A percentile compares a stretch with the other conserved stretches of the same genome.
Conservation (phyloP, 2,888 invertebrate species). For the Clostera curtula region DNA sequence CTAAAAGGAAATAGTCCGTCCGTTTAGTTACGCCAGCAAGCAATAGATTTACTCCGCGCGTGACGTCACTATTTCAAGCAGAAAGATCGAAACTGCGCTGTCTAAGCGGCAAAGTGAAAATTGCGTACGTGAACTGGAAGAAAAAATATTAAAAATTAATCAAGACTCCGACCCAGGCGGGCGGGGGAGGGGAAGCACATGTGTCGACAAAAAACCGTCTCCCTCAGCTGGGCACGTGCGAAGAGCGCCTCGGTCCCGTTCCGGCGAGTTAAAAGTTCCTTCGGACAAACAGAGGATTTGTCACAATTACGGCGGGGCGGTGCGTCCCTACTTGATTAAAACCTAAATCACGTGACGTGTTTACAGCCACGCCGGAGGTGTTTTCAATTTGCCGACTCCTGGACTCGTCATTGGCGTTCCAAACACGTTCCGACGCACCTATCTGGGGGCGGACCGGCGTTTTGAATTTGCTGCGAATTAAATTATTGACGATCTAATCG, state of each 20-base stretch:
- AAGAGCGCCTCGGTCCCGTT: constrained; percentile 63
- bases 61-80: constrained; percentile 28
- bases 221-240: constrained; percentile 67
- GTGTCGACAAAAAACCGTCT: constrained; percentile 71
- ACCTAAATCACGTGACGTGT: constrained; percentile 76
- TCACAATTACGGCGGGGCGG: constrained; percentile 72
- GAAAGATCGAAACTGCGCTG: constrained; percentile 32
- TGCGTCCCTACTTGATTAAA: constrained; percentile 74
- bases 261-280: constrained; percentile 71
- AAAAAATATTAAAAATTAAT: constrained; percentile 75
- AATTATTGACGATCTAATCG: constrained; percentile 72
- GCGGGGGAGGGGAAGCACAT: constrained; percentile 52
- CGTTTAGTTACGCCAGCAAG: no score
- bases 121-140: constrained; percentile 74
- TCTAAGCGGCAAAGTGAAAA: constrained; percentile 67
- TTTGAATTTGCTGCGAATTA: constrained; percentile 73
- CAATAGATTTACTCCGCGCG: constrained; percentile 40
- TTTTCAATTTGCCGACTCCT: constrained; percentile 73
- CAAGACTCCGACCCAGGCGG: constrained; percentile 41
- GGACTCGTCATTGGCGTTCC: constrained; percentile 67
- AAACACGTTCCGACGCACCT: constrained; percentile 67
- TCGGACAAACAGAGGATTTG: constrained; percentile 76
- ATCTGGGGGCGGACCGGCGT: constrained; percentile 61
- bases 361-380: constrained; percentile 73
- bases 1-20: no score